These are phyloP conservation scores for Ectemnius cavifrons DNA, from an alignment of 2,888 invertebrate species.

Conservation along the genomic window DNA sequence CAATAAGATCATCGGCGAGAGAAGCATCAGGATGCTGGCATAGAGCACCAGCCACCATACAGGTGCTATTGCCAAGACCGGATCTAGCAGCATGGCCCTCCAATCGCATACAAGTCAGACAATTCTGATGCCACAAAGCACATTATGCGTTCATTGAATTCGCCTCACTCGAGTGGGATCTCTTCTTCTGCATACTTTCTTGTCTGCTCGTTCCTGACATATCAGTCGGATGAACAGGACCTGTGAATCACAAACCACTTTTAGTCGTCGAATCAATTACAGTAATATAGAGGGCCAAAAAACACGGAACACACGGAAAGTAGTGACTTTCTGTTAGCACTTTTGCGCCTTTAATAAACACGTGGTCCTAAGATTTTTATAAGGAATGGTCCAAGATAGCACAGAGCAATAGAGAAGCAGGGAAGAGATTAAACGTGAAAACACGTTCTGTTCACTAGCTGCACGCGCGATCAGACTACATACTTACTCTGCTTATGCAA, in stretches of 20 bases:
- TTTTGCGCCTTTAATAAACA: no score
- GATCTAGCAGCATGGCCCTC: conserved; percentile 64
- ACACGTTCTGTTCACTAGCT: not conserved
- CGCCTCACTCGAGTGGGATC: no score
- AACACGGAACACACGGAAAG: no score
- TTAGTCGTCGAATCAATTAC: not conserved
- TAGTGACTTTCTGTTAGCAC: no score
- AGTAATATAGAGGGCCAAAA: no score
- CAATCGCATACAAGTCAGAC: conserved; percentile 24
- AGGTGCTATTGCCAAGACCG: conserved; percentile 75
- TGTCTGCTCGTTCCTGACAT: conserved; percentile 14
- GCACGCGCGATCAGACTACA: conserved; percentile 11
- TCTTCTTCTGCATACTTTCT: conserved; percentile 17
- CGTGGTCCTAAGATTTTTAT: no score
- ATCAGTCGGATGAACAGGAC: not conserved
- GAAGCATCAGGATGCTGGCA: conserved; percentile 82
- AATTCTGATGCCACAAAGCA: not conserved
- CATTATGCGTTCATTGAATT: no score
- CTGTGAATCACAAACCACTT: conserved; percentile 17
- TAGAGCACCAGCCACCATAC: conserved; percentile 83
- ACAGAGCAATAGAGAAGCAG: no score
- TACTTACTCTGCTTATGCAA: conserved; percentile 30
- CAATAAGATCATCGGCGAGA: conserved; percentile 84
- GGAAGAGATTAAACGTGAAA: no score
- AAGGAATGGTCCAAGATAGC: no score